These are phyloP conservation scores for Trinectes maculatus DNA, from an alignment of 2,113 vertebrate species.

Conservation along the genomic window DNA sequence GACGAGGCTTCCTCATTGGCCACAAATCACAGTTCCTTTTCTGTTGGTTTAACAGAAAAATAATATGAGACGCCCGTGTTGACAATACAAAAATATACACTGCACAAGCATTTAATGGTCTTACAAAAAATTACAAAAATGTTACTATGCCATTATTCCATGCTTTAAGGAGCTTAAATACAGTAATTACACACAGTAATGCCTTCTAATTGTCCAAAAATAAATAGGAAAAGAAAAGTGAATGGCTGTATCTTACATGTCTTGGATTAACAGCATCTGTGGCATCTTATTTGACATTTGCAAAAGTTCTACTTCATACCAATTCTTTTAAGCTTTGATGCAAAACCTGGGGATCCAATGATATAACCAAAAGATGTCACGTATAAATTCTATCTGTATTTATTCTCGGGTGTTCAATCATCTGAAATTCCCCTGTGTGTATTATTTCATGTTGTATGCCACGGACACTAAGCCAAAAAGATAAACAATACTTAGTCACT, in stretches of 20 bases:
- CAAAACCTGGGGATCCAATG: too few relatives aligned
- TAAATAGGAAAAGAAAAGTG: too few relatives aligned
- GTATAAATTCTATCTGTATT: neutral
- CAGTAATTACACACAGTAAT: neutral
- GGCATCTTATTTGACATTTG: neutral
- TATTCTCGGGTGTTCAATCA: neutral
- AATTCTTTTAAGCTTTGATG: too few relatives aligned
- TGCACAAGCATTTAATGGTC: neutral
- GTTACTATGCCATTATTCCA: neutral
- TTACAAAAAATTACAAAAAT: neutral
- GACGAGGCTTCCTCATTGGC: slow-evolving; percentile 94
- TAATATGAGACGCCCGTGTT: neutral
- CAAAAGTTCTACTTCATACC: too few relatives aligned
- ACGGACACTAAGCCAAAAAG: too few relatives aligned
- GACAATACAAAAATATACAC: neutral
- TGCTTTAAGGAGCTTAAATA: neutral
- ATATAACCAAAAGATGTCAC: too few relatives aligned
- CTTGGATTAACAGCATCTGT: neutral
- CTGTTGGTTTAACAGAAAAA: slow-evolving; percentile 49
- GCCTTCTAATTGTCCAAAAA: neutral
- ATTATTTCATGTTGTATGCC: too few relatives aligned
- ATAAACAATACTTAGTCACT: too few relatives aligned
- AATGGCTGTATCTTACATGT: neutral
- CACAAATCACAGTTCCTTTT: slow-evolving; percentile 64
- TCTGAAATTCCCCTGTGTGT: too few relatives aligned